A percentile compares a stretch with the other conserved stretches of the same genome.
These are phyloP conservation scores for Umimayanthus chanpuru DNA, from an alignment of 92 coral and sea anemone species.

Conservation along the genomic window DNA sequence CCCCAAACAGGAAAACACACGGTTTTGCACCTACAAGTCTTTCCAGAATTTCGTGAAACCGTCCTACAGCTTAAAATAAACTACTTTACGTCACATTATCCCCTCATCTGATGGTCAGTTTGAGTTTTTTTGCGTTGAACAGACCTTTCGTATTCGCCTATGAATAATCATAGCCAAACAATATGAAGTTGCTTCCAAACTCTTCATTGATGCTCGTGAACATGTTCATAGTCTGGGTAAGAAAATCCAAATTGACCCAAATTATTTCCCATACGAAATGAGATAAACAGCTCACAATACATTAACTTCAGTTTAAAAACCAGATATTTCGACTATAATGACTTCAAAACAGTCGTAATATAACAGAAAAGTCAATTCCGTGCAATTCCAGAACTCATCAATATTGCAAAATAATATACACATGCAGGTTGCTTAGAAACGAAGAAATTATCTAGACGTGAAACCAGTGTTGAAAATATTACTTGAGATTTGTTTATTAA, in stretches of 20 bases:
- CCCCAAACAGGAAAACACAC: neutral
- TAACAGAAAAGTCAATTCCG: neutral
- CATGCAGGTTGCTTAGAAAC: slow-evolving; percentile 42
- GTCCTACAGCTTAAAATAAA: no score
- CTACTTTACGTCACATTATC: no score
- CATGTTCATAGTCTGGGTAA: neutral
- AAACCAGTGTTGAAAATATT: slow-evolving; percentile 4
- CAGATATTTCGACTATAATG: neutral
- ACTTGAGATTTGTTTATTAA: neutral
- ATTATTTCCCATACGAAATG: neutral
- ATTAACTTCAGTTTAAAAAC: neutral
- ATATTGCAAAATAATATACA: neutral
- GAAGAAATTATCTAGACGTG: neutral
- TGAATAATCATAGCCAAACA: neutral
- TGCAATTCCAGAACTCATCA: neutral
- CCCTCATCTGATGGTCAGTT: neutral
- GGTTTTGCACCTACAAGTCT: neutral
- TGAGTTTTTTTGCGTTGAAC: neutral
- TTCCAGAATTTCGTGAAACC: neutral
- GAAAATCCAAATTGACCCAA: neutral
- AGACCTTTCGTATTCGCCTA: neutral
- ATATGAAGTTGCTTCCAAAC: neutral
- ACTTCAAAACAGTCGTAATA: neutral
- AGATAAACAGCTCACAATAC: no score
- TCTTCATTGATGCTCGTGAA: no score